A percentile compares a stretch with the other conserved stretches of the same genome.
phyloP scores from a whole-genome alignment of 2,888 invertebrate genomes.

The Heliconius erato region DNA sequence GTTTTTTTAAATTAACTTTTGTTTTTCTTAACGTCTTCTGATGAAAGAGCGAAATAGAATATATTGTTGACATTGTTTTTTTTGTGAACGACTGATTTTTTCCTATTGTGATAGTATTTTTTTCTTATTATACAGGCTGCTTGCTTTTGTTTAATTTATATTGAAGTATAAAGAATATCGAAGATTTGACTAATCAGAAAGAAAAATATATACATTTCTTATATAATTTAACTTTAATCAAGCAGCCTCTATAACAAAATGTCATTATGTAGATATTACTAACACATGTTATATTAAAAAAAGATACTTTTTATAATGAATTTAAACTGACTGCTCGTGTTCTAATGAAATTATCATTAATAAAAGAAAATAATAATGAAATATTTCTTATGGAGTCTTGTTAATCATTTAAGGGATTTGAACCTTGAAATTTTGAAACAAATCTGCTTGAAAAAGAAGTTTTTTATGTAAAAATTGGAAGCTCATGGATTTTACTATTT shows the following conservation, averaged over 20 bases:
- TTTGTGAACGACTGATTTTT: conserved; percentile 10
- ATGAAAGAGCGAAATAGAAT: not conserved
- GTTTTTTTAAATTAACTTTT: not conserved
- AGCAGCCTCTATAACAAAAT: conserved; percentile 4
- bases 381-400: too few species aligned
- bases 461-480: not conserved
- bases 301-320: not conserved
- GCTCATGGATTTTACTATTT: not conserved
- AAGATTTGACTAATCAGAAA: too few species aligned
- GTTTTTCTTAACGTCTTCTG: not conserved
- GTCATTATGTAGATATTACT: not conserved
- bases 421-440: not conserved
- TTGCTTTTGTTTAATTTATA: not conserved
- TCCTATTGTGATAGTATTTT: not conserved
- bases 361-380: not conserved
- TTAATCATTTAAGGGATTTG: not conserved
- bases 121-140: conserved; percentile 3
- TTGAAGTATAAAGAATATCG: not conserved
- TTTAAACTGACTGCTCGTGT: not conserved
- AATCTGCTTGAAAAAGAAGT: not conserved
- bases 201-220: not conserved
- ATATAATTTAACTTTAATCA: not conserved
- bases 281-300: not conserved
- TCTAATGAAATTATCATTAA: not conserved
- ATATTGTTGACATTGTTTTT: not conserved